These are phyloP conservation scores for Centruroides vittatus DNA, from an alignment of 1,140 invertebrate species.

Conservation along the genomic window DNA sequence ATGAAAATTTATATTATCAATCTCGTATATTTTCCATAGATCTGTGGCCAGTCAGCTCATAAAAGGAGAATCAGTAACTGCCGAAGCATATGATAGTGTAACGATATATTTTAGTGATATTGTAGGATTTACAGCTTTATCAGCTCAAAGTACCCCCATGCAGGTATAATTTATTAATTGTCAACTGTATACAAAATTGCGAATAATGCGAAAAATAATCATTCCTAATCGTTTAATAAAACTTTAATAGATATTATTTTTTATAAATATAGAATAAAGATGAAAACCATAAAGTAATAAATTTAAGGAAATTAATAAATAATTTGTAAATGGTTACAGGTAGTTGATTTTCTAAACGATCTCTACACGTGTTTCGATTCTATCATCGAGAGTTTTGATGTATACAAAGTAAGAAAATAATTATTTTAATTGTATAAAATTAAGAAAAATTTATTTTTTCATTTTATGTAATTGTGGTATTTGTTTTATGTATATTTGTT, in stretches of 20 bases:
- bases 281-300: no score
- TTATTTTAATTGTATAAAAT: no score
- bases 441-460: no score
- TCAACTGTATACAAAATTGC: no score
- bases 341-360: slow-evolving; percentile 88
- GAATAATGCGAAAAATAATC: no score
- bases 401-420: slow-evolving; percentile 59
- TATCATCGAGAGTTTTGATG: slow-evolving; percentile 86
- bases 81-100: slow-evolving; percentile 82
- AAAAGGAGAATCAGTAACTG: slow-evolving; percentile 74
- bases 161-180: slow-evolving; percentile 28
- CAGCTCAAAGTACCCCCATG: slow-evolving; percentile 28
- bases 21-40: slow-evolving; percentile 46
- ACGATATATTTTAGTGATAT: slow-evolving; percentile 99
- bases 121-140: slow-evolving; percentile 93
- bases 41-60: slow-evolving; percentile 47
- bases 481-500: no score
- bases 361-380: slow-evolving; percentile 88
- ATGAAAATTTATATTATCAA: no score
- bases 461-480: no score
- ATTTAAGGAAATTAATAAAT: slow-evolving; percentile 9
- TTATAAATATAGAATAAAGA: no score
- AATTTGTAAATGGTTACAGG: slow-evolving; percentile 19
- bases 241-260: no score
- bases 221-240: no score